Percentiles rank a stretch among this genome's conserved stretches.
These are phyloP conservation scores for Hoplodrina ambigua DNA, from an alignment of 2,888 invertebrate species.

Conservation along the genomic window DNA sequence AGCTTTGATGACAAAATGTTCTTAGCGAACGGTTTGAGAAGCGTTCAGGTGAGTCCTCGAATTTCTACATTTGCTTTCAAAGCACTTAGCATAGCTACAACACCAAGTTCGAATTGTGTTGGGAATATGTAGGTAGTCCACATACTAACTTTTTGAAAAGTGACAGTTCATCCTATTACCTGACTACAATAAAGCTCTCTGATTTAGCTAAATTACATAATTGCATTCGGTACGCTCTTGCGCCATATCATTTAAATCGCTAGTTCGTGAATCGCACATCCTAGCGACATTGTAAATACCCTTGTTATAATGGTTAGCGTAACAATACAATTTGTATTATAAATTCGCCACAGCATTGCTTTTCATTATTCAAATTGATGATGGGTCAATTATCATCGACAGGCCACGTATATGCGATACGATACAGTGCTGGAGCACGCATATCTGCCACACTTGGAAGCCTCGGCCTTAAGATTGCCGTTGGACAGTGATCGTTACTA, in stretches of 20 bases:
- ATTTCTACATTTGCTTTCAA: not conserved
- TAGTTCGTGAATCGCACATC: slow-evolving; percentile 45
- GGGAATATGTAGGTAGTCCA: not conserved
- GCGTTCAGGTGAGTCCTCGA: slow-evolving; percentile 78
- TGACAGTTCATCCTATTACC: not conserved
- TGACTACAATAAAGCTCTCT: slow-evolving; percentile 8
- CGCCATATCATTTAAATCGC: slow-evolving; percentile 40
- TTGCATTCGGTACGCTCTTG: slow-evolving; percentile 45
- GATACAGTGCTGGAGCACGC: slow-evolving; percentile 94
- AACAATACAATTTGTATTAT: slow-evolving; percentile 60
- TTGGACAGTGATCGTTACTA: slow-evolving; percentile 95
- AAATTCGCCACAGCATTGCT: slow-evolving; percentile 55
- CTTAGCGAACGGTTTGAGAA: slow-evolving; percentile 84
- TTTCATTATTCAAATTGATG: slow-evolving; percentile 58
- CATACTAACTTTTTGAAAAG: not conserved
- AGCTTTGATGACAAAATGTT: slow-evolving; percentile 78
- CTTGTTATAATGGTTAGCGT: slow-evolving; percentile 54
- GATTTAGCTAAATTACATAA: slow-evolving; percentile 23
- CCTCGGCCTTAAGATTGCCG: slow-evolving; percentile 94
- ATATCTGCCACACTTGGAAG: slow-evolving; percentile 93
- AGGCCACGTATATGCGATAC: slow-evolving; percentile 93
- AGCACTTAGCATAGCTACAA: not conserved
- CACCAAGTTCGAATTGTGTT: not conserved
- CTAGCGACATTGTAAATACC: slow-evolving; percentile 55
- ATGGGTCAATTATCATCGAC: slow-evolving; percentile 67